Base-by-base conservation (phyloP, 2,113 vertebrate species). In the Thinocorus orbignyianus region DNA sequence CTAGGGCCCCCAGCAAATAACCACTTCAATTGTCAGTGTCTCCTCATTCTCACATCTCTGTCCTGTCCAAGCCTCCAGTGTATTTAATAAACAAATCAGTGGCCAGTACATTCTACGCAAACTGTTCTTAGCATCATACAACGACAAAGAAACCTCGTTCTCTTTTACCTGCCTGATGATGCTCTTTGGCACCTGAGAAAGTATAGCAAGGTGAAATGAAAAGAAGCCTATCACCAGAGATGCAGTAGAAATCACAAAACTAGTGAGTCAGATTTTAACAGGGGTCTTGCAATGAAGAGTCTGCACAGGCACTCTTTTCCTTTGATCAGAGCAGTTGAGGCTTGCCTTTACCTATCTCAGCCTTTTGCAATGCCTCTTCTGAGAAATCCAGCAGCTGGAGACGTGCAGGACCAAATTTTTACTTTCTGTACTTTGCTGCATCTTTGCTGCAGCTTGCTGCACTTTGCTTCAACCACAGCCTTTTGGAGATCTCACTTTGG, bases 41-140 rank as follows among this genome's bases (percentile, higher is more conserved):
- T 72, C 16, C 57, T 39, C 39, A 77, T 86, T 83, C 44, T 77
- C 42, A 49, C 5, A n/a, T 51, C 23, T 65, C 35, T 18, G 37
- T 22, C 37, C 37, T 31, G 5, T 33, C 44, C 20, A 65, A 91
- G 39, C 15, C 24, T 72, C 80, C 39, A 41, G 22, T 65, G 52
- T 7, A 13, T 85, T 68, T 69, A 79, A 22, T 18, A 28, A 22
- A 20, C 0, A 2, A 44, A 39, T 20, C 0, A 1, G 31, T 64
- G 31, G n/a, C 24, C 85, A 69, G 28, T 15, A 61, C 6, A 25
- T 54, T 70, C 77, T 58, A 17, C 22, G 9, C 17, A 76, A 48
- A 46, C 44, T 2, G 0, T 92, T 69, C 60, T 82, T 46, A 87
- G 33, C 25, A 35, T 26, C 1, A 0, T 20, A 48, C 19, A 62